phyloP scores from a whole-genome alignment of 2,113 vertebrate species.

The Xiphophorus couchianus region DNA sequence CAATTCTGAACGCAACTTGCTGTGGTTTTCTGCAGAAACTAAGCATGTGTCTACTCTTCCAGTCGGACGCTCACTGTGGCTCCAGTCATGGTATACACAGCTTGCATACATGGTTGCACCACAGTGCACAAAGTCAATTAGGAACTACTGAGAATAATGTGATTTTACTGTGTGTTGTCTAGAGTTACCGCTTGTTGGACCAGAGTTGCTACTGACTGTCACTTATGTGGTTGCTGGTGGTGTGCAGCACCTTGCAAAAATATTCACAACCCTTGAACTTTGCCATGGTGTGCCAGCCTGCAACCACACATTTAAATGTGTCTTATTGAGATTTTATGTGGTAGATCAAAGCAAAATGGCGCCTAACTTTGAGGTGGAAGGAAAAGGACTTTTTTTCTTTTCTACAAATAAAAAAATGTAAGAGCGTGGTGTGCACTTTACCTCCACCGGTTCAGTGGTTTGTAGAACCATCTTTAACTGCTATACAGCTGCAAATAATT shows the following conservation, averaged over 20 bases:
- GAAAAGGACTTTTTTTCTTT: not conserved
- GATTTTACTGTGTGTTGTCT: too few relatives aligned
- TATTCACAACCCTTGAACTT: not conserved
- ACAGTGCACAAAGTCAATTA: not conserved
- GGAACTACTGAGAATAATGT: too few relatives aligned
- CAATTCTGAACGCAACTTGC: constrained; percentile 86
- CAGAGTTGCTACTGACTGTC: too few relatives aligned
- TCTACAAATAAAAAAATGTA: too few relatives aligned
- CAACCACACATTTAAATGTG: not conserved
- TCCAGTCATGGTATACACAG: constrained; percentile 77
- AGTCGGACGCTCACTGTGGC: constrained; percentile 63
- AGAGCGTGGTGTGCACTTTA: too few relatives aligned
- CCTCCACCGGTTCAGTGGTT: too few relatives aligned
- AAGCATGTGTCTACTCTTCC: constrained; percentile 84
- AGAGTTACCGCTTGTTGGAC: too few relatives aligned
- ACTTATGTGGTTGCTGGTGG: not conserved
- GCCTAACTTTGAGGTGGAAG: not conserved
- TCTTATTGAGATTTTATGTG: not conserved
- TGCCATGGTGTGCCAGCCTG: not conserved
- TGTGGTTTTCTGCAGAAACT: constrained; percentile 87
- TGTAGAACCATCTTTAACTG: too few relatives aligned
- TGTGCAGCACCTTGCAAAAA: not conserved
- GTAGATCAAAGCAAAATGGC: not conserved
- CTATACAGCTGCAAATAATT: too few relatives aligned
- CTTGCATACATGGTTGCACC: constrained; percentile 6